Conservation (phyloP, 2,888 invertebrate genomes). For the Ectemnius lituratus region DNA sequence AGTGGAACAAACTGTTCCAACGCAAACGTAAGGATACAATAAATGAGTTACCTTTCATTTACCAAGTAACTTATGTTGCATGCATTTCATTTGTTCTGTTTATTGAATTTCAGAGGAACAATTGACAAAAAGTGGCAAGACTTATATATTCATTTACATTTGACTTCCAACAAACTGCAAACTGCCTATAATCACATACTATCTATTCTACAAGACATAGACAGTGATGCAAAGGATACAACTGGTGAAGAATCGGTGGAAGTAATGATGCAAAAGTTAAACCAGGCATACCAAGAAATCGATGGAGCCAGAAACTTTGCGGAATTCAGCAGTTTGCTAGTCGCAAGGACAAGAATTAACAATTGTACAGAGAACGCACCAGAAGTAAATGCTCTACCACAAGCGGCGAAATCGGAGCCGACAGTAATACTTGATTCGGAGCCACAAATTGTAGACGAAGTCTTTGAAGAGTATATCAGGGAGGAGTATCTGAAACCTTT, state of each 20-base stretch:
- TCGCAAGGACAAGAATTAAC: conserved; percentile 57
- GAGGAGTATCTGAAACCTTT: conserved; percentile 71
- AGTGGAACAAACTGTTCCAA: conserved; percentile 45
- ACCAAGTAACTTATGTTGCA: neutral
- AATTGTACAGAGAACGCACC: conserved; percentile 14
- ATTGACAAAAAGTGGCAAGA: conserved; percentile 69
- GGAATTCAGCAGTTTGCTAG: conserved; percentile 67
- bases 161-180: conserved; percentile 70
- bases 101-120: conserved; percentile 50
- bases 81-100: neutral
- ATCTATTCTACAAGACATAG: conserved; percentile 67
- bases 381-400: conserved; percentile 23
- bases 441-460: conserved; percentile 73
- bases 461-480: conserved; percentile 75
- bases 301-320: conserved; percentile 69
- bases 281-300: conserved; percentile 66
- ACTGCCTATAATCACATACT: conserved; percentile 63
- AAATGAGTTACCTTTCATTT: conserved; percentile 5
- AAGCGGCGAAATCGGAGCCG: conserved; percentile 27
- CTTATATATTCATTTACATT: conserved; percentile 69
- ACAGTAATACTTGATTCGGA: conserved; percentile 60
- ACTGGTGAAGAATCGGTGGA: conserved; percentile 51
- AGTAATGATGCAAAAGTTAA: conserved; percentile 59
- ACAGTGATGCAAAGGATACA: conserved; percentile 51
- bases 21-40: conserved; percentile 31